Evolutionary conservation across 2,113 vertebrate species (phyloP).

Genomic region (Hyperoodon ampullatus): DNA sequence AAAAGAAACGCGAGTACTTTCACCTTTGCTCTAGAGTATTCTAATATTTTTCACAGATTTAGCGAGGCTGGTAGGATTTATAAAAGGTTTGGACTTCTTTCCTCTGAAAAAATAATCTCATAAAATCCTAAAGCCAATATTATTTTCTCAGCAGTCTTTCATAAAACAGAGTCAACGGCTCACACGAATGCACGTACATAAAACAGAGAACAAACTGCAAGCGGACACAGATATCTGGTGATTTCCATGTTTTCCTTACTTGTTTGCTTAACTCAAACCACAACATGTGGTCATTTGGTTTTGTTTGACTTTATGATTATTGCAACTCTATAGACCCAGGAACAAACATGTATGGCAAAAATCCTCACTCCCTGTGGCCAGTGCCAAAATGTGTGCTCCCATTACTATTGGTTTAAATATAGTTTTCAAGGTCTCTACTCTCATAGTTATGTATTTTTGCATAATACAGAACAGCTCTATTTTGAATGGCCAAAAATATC

Average conservation of each 20-base stretch:
- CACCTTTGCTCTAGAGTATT: slow-evolving; percentile 32
- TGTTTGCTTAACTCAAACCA: slow-evolving; percentile 57
- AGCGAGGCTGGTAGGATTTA: slow-evolving; percentile 23
- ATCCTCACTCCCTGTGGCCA: neutral
- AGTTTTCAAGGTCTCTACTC: neutral
- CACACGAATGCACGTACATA: slow-evolving; percentile 10
- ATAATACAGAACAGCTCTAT: neutral
- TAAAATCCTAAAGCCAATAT: slow-evolving; percentile 59
- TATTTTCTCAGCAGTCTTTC: slow-evolving; percentile 50
- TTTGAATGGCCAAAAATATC: neutral
- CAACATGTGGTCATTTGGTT: slow-evolving; percentile 42
- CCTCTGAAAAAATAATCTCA: slow-evolving; percentile 36
- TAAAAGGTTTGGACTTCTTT: slow-evolving; percentile 45
- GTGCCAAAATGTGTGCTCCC: neutral
- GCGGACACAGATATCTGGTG: slow-evolving; percentile 47
- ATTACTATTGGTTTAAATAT: neutral
- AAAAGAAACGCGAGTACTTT: slow-evolving; percentile 12
- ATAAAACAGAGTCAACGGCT: slow-evolving; percentile 50
- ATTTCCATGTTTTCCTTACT: slow-evolving; percentile 46
- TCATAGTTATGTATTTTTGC: neutral
- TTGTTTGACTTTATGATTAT: slow-evolving; percentile 52
- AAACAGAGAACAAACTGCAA: slow-evolving; percentile 11
- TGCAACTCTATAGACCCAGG: neutral
- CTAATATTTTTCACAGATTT: slow-evolving; percentile 62
- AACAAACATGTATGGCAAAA: slow-evolving; percentile 26